Evolutionary conservation across 2,113 vertebrate species (phyloP), one percentile per base, ranked within the genome.

Genomic region (Albula glossodonta): DNA sequence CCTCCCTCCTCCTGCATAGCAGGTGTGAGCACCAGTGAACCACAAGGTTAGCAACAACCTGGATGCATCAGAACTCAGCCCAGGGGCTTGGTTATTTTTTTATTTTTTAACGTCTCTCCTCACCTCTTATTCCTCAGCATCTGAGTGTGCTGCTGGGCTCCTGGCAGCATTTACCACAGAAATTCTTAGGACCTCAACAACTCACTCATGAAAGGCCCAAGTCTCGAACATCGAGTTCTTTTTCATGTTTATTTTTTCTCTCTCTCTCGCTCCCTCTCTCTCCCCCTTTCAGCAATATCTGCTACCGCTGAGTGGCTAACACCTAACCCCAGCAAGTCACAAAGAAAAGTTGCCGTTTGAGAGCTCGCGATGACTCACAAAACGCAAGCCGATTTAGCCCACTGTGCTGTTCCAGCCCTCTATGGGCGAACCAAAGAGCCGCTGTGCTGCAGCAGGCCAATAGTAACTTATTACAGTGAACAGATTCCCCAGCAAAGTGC

Each of bases 1-100:
- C 12, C 80, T n/a, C 17, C 51, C 12, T 22, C 83, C 7, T 50
- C 31, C 74, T 49, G 83, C 74, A 84, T 78, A 79, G 83, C 83
- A 52, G 83, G 41, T 84, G 15, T 48, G 3, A n/a, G 79, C 79
- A 51, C 5, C 48, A 80, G 50, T 15, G 13, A 15, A 80, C 41
- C 2, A 5, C 79, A 51, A 5, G 50, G 49, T 15, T 81, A 11
- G 80, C 51, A 81, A 51, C 80, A 8, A 49, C 78, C 31, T 17
- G 78, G 41, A 12, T 79, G 78, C 78, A 79, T 2, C n/a, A 17
- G 15, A 41, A 49, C 48, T 79, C n/a, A 1, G 22, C 78, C 53
- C 78, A 48, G 77, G n/a, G 41, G 48, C n/a, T 50, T 25, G 49
- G 31, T 41, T 41, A 41, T 41, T 41, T 41, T 41, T 41, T 41